Evolutionary conservation across 1,140 invertebrate genomes (phyloP).

Genomic region (Bathynomus jamesi): DNA sequence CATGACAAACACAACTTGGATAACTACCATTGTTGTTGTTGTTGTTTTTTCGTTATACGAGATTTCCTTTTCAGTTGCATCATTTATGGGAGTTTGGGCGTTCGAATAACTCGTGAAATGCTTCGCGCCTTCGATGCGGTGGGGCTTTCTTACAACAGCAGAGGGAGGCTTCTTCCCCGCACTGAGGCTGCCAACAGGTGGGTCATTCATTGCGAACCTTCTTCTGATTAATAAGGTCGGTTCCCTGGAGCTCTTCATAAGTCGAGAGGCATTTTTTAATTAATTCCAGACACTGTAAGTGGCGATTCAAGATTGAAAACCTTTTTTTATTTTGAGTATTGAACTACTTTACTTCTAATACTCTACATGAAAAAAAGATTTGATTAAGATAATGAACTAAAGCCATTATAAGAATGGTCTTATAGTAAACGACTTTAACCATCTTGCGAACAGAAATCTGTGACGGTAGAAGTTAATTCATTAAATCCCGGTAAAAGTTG

Average conservation of each 20-base stretch:
- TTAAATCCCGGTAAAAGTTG: no score
- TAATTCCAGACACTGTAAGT: neutral
- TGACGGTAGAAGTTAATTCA: no score
- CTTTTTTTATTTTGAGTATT: neutral
- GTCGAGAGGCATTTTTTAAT: no score
- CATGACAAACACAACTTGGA: no score
- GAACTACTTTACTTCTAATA: neutral
- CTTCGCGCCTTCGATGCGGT: slow-evolving; percentile 44
- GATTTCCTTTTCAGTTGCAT: slow-evolving; percentile 43
- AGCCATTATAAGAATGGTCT: no score
- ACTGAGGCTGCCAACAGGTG: slow-evolving; percentile 33
- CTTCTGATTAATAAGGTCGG: neutral
- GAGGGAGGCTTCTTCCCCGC: slow-evolving; percentile 19
- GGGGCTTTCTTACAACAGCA: slow-evolving; percentile 43
- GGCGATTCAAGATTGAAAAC: neutral
- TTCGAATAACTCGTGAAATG: slow-evolving; percentile 46
- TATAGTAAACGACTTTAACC: no score
- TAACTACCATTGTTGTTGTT: no score
- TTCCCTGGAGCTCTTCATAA: neutral
- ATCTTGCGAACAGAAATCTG: no score
- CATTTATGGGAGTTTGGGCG: slow-evolving; percentile 47
- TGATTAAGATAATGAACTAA: neutral
- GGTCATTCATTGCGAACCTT: neutral
- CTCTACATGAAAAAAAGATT: neutral
- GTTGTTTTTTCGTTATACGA: no score